Evolutionary conservation across 2,888 invertebrate genomes (phyloP), one percentile per base, ranked within the genome.

Genomic region (Cryptus armator): DNA sequence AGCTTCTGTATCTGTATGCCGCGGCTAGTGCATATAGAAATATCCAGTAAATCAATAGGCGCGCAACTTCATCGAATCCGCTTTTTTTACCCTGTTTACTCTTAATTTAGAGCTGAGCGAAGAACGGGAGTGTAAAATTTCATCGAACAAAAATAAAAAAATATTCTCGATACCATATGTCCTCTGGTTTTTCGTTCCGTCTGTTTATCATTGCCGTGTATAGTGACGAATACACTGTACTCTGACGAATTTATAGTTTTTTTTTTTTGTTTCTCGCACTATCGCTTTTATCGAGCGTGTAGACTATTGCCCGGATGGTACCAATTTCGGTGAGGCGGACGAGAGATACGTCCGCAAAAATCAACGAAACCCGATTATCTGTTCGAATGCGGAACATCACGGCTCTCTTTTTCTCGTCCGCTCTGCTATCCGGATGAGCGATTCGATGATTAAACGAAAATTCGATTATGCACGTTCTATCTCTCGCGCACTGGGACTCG

Each of bases 311-410:
- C 53, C 29, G 66, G 44, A 66, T 19, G 70, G 53, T 44, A 80
- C 44, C 72, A 74, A 77, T 82, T 82, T 67, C 67, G 56, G 14
- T 53, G 46, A 70, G 19, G 70, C 44, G 70, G 24, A 76, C 70
- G 64, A 62, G 32, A 62, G 76, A 81, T 71, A 76, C 44, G 76
- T 76, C 70, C 71, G 43, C 32, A 72, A 72, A 82, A 82, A 72
- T 77, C 77, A 77, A 71, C 76, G 71, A 71, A 82, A 82, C 46
- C 46, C 64, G 76, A 82, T 77, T 71, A 82, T 82, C 70, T 71
- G 32, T 2, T 29, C 59, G 59, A 32, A 62, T 62, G 29, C 32
- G 59, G 32, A 62, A 32, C 59, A 62, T 62, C 59, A 32, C 29
- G 24, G 59, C 29, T n/a, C 37, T 32, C 14, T n/a, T 14, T n/a